These are phyloP conservation scores for Chelonoidis abingdonii DNA, from an alignment of 2,113 vertebrate genomes.

Conservation along the genomic window DNA sequence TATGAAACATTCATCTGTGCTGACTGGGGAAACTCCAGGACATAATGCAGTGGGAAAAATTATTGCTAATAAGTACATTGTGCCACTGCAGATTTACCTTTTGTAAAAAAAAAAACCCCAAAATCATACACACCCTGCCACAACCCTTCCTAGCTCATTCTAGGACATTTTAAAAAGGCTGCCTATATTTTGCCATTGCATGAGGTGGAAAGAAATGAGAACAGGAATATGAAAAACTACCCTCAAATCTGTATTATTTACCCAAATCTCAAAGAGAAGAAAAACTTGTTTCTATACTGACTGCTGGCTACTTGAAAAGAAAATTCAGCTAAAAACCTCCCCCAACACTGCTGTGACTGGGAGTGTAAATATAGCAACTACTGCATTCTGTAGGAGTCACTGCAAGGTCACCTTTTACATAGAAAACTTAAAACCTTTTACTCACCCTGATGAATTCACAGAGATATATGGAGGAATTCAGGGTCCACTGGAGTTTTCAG, in stretches of 20 bases:
- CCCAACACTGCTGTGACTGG: rapidly evolving
- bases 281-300: rapidly evolving
- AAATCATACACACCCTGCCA: not conserved
- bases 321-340: not conserved
- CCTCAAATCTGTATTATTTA: not conserved
- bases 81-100: not conserved
- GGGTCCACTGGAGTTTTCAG: not conserved
- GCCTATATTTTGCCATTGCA: not conserved
- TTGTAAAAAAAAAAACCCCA: not conserved
- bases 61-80: not conserved
- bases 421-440: constrained; percentile 6
- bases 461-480: not conserved
- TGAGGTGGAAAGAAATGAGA: not conserved
- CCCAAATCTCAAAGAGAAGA: not conserved
- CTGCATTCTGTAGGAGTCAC: not conserved
- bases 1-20: not conserved
- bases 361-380: not conserved
- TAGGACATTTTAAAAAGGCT: not conserved
- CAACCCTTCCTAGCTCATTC: not conserved
- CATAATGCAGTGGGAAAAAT: not conserved
- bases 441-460: not conserved
- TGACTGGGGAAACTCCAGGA: not conserved
- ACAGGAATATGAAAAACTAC: not conserved
- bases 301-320: rapidly evolving
- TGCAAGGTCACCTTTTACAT: constrained; percentile 5